Percentiles rank a stretch among this genome's conserved stretches.
Conservation (phyloP, 1,140 invertebrate genomes). For the Ceratina japonica region DNA sequence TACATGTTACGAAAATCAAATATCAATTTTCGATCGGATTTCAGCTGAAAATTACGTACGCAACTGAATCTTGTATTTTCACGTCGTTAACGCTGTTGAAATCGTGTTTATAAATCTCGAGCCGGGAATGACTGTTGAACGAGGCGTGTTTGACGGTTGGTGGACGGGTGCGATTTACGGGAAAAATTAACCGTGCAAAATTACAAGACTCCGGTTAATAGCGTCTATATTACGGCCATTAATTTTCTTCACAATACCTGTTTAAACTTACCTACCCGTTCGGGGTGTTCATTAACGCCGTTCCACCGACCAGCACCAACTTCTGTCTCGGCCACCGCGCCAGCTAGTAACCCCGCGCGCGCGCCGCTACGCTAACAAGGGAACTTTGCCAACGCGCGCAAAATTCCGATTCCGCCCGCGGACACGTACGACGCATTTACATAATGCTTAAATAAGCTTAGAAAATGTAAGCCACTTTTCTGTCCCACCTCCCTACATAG, state of each 20-base stretch:
- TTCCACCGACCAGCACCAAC: neutral
- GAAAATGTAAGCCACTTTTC: conserved; percentile 35
- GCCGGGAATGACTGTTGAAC: too few species aligned
- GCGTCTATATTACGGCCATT: conserved; percentile 29
- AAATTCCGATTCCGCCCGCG: conserved; percentile 13
- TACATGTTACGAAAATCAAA: too few species aligned
- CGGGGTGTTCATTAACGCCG: conserved; percentile 44
- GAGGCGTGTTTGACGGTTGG: neutral
- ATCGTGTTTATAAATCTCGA: too few species aligned
- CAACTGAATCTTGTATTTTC: too few species aligned
- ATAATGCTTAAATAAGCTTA: conserved; percentile 15
- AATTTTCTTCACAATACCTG: conserved; percentile 41
- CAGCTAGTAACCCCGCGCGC: neutral
- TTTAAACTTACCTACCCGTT: conserved; percentile 35
- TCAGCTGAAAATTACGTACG: too few species aligned
- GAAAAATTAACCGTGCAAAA: conserved; percentile 34
- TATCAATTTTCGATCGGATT: too few species aligned
- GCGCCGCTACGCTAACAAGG: conserved; percentile 8
- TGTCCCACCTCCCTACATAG: too few species aligned
- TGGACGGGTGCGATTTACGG: conserved; percentile 7
- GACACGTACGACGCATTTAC: conserved; percentile 18
- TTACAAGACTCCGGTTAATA: conserved; percentile 12
- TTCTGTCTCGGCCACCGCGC: too few species aligned
- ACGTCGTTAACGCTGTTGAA: too few species aligned
- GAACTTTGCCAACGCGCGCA: conserved; percentile 28